Base-by-base conservation (phyloP, 2,888 invertebrate species). In the Sicus ferrugineus region DNA sequence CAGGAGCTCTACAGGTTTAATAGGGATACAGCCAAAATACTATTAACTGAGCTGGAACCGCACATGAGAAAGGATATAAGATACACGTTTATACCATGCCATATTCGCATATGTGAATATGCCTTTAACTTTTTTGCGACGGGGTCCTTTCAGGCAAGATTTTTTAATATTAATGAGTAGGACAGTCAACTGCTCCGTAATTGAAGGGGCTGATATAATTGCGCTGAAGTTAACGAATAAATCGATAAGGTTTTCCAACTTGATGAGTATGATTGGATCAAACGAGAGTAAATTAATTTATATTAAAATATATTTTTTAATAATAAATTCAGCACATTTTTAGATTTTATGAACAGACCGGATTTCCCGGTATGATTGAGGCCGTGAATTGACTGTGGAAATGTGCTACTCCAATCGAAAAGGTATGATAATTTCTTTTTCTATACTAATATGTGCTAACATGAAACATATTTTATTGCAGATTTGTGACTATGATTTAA, bases 321-420 rank as follows among this genome's bases (percentile, higher is more conserved):
- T n/a, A 46, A 11, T 5, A 46, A 46, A 9, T 16, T 46, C 19
- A 14, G 5, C 6, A 34, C 6, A 9, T 34, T 34, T 23, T 50
- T 69, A 7, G 11, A 66, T 34, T 72, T 70, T 72, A 61, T 34
- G 58, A 64, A 46, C 28, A 2, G 0, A 42, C 38, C 11, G 70
- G 69, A n/a, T 54, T 70, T 11, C 69, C 70, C 4, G 72, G 70
- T 7, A 31, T 68, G 21, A 38, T 73, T 19, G 72, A 69, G 0
- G 69, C 70, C 28, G 61, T 70, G 2, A 66, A 68, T 26, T 64
- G 67, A 46, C 48, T 9, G 23, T 54, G 2, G 63, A 59, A 59
- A 34, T 68, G 34, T 34, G 69, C 23, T 73, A 70, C n/a, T 14
- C 56, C 0, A 73, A 73, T 14, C 26, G 59, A 1, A 59, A 70